A percentile compares a stretch with the other conserved stretches of the same genome.
Conservation (phyloP, 1,140 invertebrate species). For the Nephotettix cincticeps region DNA sequence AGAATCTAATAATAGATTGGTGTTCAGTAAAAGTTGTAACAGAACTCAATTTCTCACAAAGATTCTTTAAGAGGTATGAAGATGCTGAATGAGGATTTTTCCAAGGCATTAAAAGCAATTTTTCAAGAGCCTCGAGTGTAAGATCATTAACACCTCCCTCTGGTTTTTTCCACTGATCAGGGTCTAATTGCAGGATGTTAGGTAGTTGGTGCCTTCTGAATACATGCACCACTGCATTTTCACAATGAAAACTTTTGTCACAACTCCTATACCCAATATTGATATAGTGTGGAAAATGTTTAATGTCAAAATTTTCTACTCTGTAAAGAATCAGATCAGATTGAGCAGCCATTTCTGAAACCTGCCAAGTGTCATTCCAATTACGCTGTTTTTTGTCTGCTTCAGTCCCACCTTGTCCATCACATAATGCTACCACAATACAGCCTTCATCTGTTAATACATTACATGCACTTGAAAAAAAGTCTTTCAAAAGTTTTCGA, state of each 20-base stretch:
- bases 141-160: neutral
- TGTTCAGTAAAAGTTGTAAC: no score
- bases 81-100: neutral
- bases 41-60: neutral
- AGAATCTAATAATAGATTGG: no score
- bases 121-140: neutral
- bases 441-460: slow-evolving; percentile 47
- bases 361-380: slow-evolving; percentile 64
- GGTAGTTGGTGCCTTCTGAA: slow-evolving; percentile 40
- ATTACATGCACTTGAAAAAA: slow-evolving; percentile 53
- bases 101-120: neutral
- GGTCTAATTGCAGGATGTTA: slow-evolving; percentile 15
- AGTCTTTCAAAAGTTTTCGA: slow-evolving; percentile 54
- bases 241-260: slow-evolving; percentile 56
- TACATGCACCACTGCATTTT: slow-evolving; percentile 52
- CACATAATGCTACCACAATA: slow-evolving; percentile 57
- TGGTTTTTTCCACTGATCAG: neutral
- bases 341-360: slow-evolving; percentile 58
- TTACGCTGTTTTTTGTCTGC: slow-evolving; percentile 51
- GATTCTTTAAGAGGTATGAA: neutral
- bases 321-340: slow-evolving; percentile 52
- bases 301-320: slow-evolving; percentile 49
- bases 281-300: slow-evolving; percentile 47
- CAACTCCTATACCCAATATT: slow-evolving; percentile 56
- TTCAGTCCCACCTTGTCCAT: slow-evolving; percentile 62